phyloP scores from a whole-genome alignment of 2,797 vertebrate genomes.

The Echeneis naucrates region DNA sequence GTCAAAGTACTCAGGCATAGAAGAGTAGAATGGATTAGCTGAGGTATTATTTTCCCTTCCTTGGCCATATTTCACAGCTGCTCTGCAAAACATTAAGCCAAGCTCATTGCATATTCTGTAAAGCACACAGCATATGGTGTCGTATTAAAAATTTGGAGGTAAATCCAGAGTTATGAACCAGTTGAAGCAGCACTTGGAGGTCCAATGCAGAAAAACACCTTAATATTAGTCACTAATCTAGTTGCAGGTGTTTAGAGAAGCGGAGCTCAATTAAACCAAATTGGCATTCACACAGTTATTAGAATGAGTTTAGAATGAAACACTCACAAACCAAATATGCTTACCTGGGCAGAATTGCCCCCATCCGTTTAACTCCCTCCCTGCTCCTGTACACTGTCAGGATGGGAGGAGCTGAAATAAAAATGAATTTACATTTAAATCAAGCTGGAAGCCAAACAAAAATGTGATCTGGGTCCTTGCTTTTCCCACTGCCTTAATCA shows the following conservation, averaged over 20 bases:
- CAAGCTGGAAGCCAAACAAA: constrained; percentile 73
- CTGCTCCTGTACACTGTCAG: constrained; percentile 51
- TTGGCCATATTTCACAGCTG: constrained; percentile 74
- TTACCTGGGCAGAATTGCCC: constrained; percentile 82
- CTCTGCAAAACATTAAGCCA: constrained; percentile 67
- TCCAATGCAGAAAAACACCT: constrained; percentile 84
- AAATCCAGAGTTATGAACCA: constrained; percentile 81
- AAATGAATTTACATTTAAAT: constrained; percentile 86
- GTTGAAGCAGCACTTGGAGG: constrained; percentile 71
- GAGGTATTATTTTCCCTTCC: constrained; percentile 73
- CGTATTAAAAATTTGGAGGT: constrained; percentile 81
- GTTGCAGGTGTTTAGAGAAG: constrained; percentile 84
- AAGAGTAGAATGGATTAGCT: constrained; percentile 77
- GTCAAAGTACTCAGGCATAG: constrained; percentile 62
- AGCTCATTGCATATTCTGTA: constrained; percentile 78
- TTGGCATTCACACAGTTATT: constrained; percentile 85
- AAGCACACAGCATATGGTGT: constrained; percentile 81
- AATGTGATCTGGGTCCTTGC: constrained; percentile 79
- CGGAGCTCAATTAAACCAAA: constrained; percentile 85
- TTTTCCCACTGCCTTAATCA: constrained; percentile 78
- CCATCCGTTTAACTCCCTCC: constrained; percentile 32
- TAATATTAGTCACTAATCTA: constrained; percentile 86
- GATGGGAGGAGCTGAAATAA: constrained; percentile 73
- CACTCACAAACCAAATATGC: constrained; percentile 78
- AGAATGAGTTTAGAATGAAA: constrained; percentile 85